A percentile compares a stretch with the other conserved stretches of the same genome.
Conservation (phyloP, 2,888 invertebrate species). For the Idaea biselata region DNA sequence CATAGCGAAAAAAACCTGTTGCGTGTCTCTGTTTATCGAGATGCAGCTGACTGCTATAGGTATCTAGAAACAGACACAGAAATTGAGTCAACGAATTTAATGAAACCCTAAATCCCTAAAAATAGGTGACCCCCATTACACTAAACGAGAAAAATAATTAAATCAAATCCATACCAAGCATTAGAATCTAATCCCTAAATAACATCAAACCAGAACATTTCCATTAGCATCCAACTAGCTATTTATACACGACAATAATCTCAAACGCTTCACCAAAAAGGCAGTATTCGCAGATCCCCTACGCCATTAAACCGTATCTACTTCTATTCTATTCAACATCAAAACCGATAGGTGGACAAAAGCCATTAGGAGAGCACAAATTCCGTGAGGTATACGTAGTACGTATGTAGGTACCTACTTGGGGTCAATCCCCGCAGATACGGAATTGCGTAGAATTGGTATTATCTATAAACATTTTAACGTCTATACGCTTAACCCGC, state of each 20-base stretch:
- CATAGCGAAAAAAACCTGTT: no score
- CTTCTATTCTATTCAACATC: constrained; percentile 43
- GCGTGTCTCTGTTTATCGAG: no score
- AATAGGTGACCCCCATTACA: no score
- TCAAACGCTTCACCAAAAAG: neutral
- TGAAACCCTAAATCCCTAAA: no score
- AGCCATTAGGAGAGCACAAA: constrained; percentile 67
- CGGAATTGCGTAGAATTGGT: constrained; percentile 64
- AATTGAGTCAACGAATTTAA: no score
- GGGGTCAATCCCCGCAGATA: constrained; percentile 52
- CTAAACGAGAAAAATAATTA: no score
- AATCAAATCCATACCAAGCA: no score
- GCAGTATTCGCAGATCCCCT: neutral
- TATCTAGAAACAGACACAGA: no score
- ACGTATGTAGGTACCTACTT: constrained; percentile 18
- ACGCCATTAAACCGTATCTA: neutral
- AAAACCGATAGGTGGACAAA: constrained; percentile 60
- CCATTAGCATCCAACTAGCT: neutral
- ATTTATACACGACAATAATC: neutral
- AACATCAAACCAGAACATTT: neutral
- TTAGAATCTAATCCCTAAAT: neutral
- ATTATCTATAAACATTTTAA: constrained; percentile 81
- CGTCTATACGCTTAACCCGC: constrained; percentile 73
- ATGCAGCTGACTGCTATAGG: no score
- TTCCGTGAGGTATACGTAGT: constrained; percentile 48